Base-by-base conservation (phyloP, 2,888 invertebrate species). In the Busseola fusca region DNA sequence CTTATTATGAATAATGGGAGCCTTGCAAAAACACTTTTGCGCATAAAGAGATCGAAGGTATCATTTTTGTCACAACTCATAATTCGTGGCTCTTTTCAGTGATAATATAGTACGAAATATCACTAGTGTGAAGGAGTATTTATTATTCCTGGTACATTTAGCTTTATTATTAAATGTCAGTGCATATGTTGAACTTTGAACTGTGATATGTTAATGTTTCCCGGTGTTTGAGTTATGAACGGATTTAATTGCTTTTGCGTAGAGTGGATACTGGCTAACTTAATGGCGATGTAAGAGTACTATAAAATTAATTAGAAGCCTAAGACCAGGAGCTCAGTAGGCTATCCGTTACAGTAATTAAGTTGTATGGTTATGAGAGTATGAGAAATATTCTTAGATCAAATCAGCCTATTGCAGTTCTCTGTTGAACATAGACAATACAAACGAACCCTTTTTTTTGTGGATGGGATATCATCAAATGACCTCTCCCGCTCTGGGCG, bases 181-280 rank as follows among this genome's bases (percentile, higher is more conserved):
- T 78, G 81, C 59, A 70, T 76, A 70, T 60, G 65, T 70, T 78
- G 78, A 78, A 66, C 82, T 81, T 34, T 70, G 70, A 78, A 67
- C 78, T 52, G 40, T 64, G 63, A 76, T 78, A 81, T 78, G 82
- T 77, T 77, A 77, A 81, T 78, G 78, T 81, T 77, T 45, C 70
- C 56, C 34, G 64, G 50, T 12, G 62, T 42, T 21, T 70, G 82
- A 78, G 59, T 81, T 78, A 78, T 64, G 56, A 50, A 64, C 66
- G 1, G 56, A 64, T 64, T 78, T 77, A 77, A 78, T 78, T 78
- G 68, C 48, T 40, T 80, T 66, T 76, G 81, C 65, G 63, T 66
- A 63, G 63, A 80, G 60, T 52, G 12, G 16, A 7, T 37, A 59
- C 56, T 37, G 16, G 25, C 21, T 25, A 34, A 27, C 34, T 37